Evolutionary conservation across 1,140 invertebrate species (phyloP).

Genomic region (Trichonephila inaurata): DNA sequence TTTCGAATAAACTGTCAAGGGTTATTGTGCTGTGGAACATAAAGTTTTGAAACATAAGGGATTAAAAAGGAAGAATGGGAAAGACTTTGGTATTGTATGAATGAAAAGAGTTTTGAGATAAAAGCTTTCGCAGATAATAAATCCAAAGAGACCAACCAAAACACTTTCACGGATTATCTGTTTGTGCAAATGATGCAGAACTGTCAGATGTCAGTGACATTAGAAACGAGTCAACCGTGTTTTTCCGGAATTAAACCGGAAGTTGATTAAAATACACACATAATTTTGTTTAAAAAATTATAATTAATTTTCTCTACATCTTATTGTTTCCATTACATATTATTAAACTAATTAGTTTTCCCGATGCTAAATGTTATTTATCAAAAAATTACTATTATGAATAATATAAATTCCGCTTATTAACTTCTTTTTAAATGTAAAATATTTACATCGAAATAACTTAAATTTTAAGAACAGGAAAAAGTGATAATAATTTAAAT

Average conservation of each 20-base stretch:
- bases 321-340: too few species aligned
- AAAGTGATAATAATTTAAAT: too few species aligned
- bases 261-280: neutral
- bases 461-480: too few species aligned
- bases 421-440: too few species aligned
- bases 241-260: neutral
- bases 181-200: constrained; percentile 47
- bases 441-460: too few species aligned
- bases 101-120: constrained; percentile 31
- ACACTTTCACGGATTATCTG: constrained; percentile 24
- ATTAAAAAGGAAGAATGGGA: neutral
- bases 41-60: constrained; percentile 24
- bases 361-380: too few species aligned
- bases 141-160: neutral
- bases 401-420: too few species aligned
- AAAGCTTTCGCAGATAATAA: constrained; percentile 9
- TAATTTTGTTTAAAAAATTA: neutral
- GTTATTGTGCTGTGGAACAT: constrained; percentile 40
- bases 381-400: too few species aligned
- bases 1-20: constrained; percentile 34
- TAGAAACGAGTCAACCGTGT: neutral
- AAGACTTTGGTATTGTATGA: neutral
- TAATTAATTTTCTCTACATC: too few species aligned
- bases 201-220: constrained; percentile 23
- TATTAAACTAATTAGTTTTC: too few species aligned